phyloP scores from a whole-genome alignment of 2,113 vertebrate genomes.

The Picathartes gymnocephalus region DNA sequence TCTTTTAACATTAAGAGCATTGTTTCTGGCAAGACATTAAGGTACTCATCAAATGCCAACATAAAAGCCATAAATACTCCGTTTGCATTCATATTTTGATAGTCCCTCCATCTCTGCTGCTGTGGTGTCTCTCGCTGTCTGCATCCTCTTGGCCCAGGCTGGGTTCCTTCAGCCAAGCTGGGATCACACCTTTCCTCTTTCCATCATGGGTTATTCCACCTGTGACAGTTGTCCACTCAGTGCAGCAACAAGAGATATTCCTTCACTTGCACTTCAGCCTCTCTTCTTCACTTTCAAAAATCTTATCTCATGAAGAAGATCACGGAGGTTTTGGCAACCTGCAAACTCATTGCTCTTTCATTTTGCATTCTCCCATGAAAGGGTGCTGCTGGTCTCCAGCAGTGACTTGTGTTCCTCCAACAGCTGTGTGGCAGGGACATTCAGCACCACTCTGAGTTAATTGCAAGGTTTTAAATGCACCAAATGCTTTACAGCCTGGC shows the following conservation, averaged over 20 bases:
- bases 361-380: background rate
- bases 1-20: constrained; percentile 38
- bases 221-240: background rate
- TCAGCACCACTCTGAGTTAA: background rate
- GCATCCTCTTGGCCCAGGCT: background rate
- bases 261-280: background rate
- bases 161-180: background rate
- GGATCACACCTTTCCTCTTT: background rate
- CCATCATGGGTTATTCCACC: background rate
- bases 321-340: background rate
- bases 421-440: background rate
- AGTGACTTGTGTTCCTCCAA: background rate
- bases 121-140: background rate
- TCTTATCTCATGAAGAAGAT: background rate
- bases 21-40: constrained; percentile 61
- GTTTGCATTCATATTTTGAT: constrained; percentile 21
- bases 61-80: background rate
- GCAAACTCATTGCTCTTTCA: background rate
- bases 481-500: background rate
- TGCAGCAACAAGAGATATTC: background rate
- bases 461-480: background rate
- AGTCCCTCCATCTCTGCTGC: background rate
- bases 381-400: background rate
- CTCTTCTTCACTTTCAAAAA: background rate
- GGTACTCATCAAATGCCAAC: constrained; percentile 11